Base-by-base conservation (phyloP, 2,797 vertebrate species). In the Sparidentex hasta region DNA sequence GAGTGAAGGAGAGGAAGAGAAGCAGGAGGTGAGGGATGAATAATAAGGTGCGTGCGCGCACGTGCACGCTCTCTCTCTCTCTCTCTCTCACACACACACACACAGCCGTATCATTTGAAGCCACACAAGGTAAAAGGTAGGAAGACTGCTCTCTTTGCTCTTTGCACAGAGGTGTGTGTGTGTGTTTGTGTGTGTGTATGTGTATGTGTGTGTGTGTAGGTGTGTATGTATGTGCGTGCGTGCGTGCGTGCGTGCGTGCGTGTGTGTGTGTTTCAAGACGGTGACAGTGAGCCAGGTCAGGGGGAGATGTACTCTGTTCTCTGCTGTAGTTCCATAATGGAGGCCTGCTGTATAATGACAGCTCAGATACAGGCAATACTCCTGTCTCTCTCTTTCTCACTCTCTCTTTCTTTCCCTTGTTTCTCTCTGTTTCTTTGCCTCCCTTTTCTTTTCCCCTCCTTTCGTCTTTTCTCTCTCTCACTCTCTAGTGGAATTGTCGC, bases 261-360 rank as follows among this genome's bases (percentile, higher is more conserved):
- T 70, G 61, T 80, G 75, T 84, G 64, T 76, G 67, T 73, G 43
- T 85, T 25, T 67, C n/a, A 66, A 76, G 88, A 79, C 81, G 55
- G 76, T 67, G 86, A 81, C 79, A 71, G 75, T 0, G 27, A 87
- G 84, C 84, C 80, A 80, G 87, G 89, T 90, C 87, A 88, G 84
- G 67, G 63, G 86, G 73, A 85, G 76, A 83, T 86, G 79, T 74
- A 64, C 85, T 92, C 80, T 90, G 85, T 90, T 85, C 87, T 86
- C 77, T 81, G 83, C 86, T 87, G 82, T 84, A 79, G 87, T 85
- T 88, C 82, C 80, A 81, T 93, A 93, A 93, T 92, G 89, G 90
- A 90, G 87, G 89, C 89, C 91, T 93, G 83, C 87, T 91, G 82
- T 81, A 81, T 94, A 92, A 94, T 93, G 92, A 92, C 87, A 92